Evolutionary conservation across 2,113 vertebrate genomes (phyloP).

Genomic region (Protomyctophum bolini): DNA sequence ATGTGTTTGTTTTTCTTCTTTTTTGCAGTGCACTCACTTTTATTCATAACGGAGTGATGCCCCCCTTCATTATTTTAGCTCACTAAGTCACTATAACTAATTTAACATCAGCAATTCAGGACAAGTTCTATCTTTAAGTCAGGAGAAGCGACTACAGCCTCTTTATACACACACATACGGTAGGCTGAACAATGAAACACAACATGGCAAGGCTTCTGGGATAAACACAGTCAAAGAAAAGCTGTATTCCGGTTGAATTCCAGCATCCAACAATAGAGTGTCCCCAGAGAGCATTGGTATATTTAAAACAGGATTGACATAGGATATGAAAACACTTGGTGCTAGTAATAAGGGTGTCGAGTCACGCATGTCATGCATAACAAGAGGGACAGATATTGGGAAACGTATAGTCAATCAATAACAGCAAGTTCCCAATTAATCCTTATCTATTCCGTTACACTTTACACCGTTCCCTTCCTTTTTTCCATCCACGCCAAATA

Average conservation of each 20-base stretch:
- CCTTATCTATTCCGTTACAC: too few species aligned
- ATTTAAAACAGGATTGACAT: conserved; percentile 20
- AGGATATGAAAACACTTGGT: conserved; percentile 26
- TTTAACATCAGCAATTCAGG: conserved; percentile 28
- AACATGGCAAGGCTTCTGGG: conserved; percentile 28
- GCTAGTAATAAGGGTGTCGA: conserved; percentile 37
- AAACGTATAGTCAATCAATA: conserved; percentile 9
- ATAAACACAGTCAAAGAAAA: conserved; percentile 22
- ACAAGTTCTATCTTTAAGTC: conserved; percentile 48
- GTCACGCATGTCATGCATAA: conserved; percentile 61
- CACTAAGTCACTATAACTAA: background rate
- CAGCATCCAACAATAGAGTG: conserved; percentile 12
- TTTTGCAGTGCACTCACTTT: background rate
- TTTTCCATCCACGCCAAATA: too few species aligned
- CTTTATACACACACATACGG: background rate
- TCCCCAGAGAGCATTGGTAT: conserved; percentile 24
- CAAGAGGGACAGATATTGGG: conserved; percentile 18
- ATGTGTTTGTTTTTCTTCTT: background rate
- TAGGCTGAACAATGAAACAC: conserved; percentile 34
- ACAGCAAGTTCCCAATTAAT: background rate
- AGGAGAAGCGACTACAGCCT: conserved; percentile 30
- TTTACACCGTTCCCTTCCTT: too few species aligned
- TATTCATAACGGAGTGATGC: background rate
- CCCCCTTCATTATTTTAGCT: background rate
- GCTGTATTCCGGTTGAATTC: conserved; percentile 27